phyloP scores from a whole-genome alignment of 2,797 vertebrate genomes.

The Ctenopoma multispine region DNA sequence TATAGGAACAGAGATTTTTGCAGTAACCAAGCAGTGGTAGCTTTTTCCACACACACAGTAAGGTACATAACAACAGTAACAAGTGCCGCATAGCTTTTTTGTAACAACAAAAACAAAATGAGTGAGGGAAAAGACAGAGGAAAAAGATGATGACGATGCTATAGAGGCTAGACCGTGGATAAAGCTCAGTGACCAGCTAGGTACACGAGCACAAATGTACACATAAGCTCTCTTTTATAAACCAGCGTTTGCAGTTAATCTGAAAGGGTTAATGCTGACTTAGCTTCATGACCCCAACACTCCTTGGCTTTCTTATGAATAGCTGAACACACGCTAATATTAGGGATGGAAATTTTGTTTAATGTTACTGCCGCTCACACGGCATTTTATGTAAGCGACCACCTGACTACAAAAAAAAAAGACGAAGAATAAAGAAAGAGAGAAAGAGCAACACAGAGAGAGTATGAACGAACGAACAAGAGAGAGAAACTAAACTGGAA shows the following conservation, averaged over 20 bases:
- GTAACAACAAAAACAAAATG: slow-evolving; percentile 18
- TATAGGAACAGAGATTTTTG: slow-evolving; percentile 3
- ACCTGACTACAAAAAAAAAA: slow-evolving; percentile 25
- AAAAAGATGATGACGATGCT: slow-evolving; percentile 2
- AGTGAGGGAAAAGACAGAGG: slow-evolving; percentile 4
- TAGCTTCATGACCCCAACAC: background rate
- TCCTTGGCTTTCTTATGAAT: slow-evolving; percentile 10
- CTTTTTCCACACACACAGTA: background rate
- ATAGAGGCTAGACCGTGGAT: background rate
- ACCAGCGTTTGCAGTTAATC: slow-evolving; percentile 14
- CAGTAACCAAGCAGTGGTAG: background rate
- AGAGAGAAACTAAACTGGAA: slow-evolving; percentile 51
- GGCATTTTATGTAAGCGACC: slow-evolving; percentile 20
- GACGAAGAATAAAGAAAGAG: background rate
- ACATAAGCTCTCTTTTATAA: slow-evolving; percentile 14
- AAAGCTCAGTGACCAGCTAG: slow-evolving; percentile 18
- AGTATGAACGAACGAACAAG: slow-evolving; percentile 27
- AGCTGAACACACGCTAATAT: slow-evolving; percentile 2
- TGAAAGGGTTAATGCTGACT: slow-evolving; percentile 19
- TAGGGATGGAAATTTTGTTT: slow-evolving; percentile 26
- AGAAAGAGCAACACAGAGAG: slow-evolving; percentile 2
- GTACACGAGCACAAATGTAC: background rate
- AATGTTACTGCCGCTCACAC: slow-evolving; percentile 20
- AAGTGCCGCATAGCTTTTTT: slow-evolving; percentile 12
- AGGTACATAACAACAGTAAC: slow-evolving; percentile 26